Conservation (phyloP, 2,888 invertebrate genomes). For the Anthoptus insignis region DNA sequence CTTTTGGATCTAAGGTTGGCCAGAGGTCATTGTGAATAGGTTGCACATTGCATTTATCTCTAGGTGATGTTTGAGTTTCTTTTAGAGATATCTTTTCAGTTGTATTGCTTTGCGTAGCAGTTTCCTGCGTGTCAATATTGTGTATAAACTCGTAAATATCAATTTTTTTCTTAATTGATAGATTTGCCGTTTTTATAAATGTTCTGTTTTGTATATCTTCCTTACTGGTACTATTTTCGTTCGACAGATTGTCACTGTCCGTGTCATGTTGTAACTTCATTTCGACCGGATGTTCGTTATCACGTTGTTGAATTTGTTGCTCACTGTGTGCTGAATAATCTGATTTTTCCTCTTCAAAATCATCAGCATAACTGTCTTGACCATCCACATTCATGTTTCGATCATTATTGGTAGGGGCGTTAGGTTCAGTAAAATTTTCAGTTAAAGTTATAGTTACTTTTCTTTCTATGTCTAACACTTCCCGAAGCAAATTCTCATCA, state of each 20-base stretch:
- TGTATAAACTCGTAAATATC: conserved; percentile 80
- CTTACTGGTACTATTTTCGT: conserved; percentile 39
- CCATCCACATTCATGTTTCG: conserved; percentile 51
- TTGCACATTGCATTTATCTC: conserved; percentile 61
- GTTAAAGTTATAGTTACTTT: conserved; percentile 68
- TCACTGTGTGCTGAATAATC: conserved; percentile 53
- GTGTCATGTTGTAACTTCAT: neutral
- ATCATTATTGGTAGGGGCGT: conserved; percentile 46
- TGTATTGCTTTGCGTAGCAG: conserved; percentile 73
- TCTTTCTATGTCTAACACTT: conserved; percentile 75
- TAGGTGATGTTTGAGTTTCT: conserved; percentile 80
- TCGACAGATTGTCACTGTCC: conserved; percentile 6
- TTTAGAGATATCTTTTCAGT: conserved; percentile 68
- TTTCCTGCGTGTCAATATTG: conserved; percentile 74
- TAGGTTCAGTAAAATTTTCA: conserved; percentile 55
- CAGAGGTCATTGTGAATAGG: conserved; percentile 77
- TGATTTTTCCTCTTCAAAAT: conserved; percentile 80
- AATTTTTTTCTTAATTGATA: conserved; percentile 75
- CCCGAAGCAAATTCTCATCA: conserved; percentile 79
- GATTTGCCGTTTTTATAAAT: conserved; percentile 63
- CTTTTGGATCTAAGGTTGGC: conserved; percentile 68
- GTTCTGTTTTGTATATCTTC: conserved; percentile 57
- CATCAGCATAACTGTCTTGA: conserved; percentile 75
- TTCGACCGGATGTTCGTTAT: neutral
- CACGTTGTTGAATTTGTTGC: conserved; percentile 41